These are phyloP conservation scores for Pycnomerus fuliginosus DNA, from an alignment of 2,888 invertebrate species.

Conservation along the genomic window DNA sequence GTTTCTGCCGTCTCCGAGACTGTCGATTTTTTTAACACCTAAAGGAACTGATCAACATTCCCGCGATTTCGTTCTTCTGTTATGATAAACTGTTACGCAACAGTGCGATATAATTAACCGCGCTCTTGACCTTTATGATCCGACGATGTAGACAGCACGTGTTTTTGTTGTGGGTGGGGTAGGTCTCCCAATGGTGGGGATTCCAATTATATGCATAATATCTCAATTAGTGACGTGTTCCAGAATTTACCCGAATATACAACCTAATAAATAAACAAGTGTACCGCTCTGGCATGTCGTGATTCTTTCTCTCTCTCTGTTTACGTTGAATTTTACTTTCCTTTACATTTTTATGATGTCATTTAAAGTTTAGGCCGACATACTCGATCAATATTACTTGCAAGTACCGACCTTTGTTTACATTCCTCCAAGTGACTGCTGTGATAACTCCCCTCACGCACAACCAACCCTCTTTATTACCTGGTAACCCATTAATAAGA, in stretches of 20 bases:
- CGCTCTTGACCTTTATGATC: conserved; percentile 43
- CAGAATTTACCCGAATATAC: conserved; percentile 23
- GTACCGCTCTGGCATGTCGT: conserved; percentile 3
- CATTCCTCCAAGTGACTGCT: too few species aligned
- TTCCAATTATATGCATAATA: conserved; percentile 27
- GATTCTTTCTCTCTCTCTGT: conserved; percentile 8
- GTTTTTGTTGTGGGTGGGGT: conserved; percentile 40
- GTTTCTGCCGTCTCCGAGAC: too few species aligned
- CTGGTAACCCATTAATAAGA: too few species aligned
- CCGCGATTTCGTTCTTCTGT: conserved; percentile 12
- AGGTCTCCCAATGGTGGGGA: conserved; percentile 22
- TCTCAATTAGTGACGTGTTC: conserved; percentile 25
- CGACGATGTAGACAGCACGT: conserved; percentile 43
- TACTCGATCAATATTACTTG: conserved; percentile 6
- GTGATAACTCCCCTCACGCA: too few species aligned
- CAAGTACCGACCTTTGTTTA: conserved; percentile 5
- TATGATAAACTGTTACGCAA: conserved; percentile 31
- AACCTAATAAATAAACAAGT: conserved; percentile 21
- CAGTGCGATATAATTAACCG: conserved; percentile 39
- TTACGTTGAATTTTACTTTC: conserved; percentile 17
- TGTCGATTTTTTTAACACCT: too few species aligned
- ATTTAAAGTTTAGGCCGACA: conserved; percentile 8
- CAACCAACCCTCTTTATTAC: too few species aligned
- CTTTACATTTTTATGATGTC: conserved; percentile 13
- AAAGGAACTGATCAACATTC: not conserved